Conservation (phyloP, 2,888 invertebrate genomes). For the Clostera curtula region DNA sequence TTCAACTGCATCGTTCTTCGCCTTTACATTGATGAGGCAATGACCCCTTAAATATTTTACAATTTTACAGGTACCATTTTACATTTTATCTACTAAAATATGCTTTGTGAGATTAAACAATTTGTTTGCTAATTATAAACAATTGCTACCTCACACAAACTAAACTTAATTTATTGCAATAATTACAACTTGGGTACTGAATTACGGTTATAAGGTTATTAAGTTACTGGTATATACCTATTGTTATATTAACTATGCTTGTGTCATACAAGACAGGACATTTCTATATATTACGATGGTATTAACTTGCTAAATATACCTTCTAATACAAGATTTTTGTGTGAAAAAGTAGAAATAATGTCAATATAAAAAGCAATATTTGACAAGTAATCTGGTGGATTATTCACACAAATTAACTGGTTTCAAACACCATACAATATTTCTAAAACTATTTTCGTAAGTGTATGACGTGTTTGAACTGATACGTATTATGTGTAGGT, state of each 20-base stretch:
- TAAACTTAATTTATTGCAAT: slow-evolving; percentile 21
- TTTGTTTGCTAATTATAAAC: slow-evolving; percentile 35
- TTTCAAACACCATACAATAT: slow-evolving; percentile 22
- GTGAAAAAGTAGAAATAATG: slow-evolving; percentile 13
- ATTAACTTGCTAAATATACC: slow-evolving; percentile 26
- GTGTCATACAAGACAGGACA: too few species aligned
- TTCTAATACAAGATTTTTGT: slow-evolving; percentile 16
- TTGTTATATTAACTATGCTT: too few species aligned
- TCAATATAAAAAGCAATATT: slow-evolving; percentile 12
- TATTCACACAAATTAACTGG: slow-evolving; percentile 41
- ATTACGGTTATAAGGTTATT: slow-evolving; percentile 18
- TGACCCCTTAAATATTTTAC: too few species aligned
- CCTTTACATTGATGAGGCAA: too few species aligned
- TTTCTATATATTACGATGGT: slow-evolving; percentile 23
- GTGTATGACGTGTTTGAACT: too few species aligned
- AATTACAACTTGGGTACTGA: slow-evolving; percentile 17
- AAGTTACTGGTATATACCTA: too few species aligned
- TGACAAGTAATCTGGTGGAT: slow-evolving; percentile 54
- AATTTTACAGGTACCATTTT: too few species aligned
- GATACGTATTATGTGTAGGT: too few species aligned
- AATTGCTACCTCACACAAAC: slow-evolving; percentile 25
- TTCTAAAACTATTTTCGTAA: too few species aligned
- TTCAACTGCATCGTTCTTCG: too few species aligned
- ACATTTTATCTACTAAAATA: slow-evolving; percentile 7
- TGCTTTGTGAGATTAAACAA: slow-evolving; percentile 30